Percentiles rank a stretch among this genome's conserved stretches.
These are phyloP conservation scores for Seira musarum DNA, from an alignment of 2,888 invertebrate species.

Conservation along the genomic window DNA sequence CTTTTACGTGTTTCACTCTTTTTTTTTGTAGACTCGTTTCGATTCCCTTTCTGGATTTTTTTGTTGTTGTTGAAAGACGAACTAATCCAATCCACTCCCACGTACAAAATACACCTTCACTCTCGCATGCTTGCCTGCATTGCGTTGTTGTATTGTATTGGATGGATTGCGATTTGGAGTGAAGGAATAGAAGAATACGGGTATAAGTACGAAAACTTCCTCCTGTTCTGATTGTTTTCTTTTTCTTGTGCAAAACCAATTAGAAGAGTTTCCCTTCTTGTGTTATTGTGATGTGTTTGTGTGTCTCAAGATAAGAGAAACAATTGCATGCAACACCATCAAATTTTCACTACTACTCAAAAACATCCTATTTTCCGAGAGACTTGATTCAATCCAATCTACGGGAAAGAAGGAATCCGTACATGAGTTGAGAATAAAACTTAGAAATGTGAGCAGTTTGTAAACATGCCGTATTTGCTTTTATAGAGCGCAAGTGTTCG, in stretches of 20 bases:
- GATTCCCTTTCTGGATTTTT: background rate
- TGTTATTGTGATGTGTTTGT: background rate
- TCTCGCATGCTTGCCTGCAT: no score
- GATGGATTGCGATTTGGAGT: no score
- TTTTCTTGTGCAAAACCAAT: conserved; percentile 10
- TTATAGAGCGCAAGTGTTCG: no score
- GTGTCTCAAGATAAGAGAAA: conserved; percentile 13
- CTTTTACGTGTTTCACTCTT: conserved; percentile 11
- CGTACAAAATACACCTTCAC: background rate
- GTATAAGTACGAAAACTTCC: background rate
- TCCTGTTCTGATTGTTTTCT: background rate
- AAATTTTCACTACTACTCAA: background rate
- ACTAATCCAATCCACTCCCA: conserved; percentile 15
- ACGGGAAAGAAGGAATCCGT: no score
- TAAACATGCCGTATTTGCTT: no score
- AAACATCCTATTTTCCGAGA: background rate
- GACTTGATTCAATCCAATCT: no score
- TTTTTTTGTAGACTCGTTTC: background rate
- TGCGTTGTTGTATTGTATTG: no score
- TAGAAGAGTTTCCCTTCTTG: no score
- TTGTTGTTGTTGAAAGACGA: conserved; percentile 3
- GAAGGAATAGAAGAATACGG: background rate
- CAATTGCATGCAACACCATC: conserved; percentile 1
- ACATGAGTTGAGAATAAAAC: no score
- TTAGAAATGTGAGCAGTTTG: no score